Conservation (phyloP, 2,888 invertebrate genomes). For the Eumacrocentrus americanus region DNA sequence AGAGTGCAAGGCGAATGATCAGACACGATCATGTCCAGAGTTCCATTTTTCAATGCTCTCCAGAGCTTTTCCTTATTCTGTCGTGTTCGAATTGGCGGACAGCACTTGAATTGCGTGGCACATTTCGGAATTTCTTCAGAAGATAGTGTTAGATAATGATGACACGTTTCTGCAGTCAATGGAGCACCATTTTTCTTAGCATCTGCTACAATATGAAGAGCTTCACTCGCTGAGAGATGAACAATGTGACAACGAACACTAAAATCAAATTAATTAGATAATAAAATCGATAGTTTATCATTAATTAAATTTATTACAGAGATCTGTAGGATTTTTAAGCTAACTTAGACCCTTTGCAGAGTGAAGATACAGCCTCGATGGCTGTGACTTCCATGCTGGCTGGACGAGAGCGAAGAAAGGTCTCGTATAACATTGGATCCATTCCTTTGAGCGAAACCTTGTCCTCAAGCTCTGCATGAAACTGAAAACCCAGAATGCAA, state of each 20-base stretch:
- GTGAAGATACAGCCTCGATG: conserved; percentile 66
- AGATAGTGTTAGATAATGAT: conserved; percentile 72
- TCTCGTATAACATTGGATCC: conserved; percentile 68
- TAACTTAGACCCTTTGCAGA: conserved; percentile 68
- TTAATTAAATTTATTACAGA: neutral
- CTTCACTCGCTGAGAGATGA: conserved; percentile 71
- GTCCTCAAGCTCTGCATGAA: conserved; percentile 74
- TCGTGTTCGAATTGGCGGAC: conserved; percentile 72
- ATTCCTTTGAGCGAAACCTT: conserved; percentile 37
- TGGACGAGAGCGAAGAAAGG: conserved; percentile 71
- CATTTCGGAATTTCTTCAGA: conserved; percentile 70
- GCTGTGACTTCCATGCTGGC: conserved; percentile 73
- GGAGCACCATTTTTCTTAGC: conserved; percentile 65
- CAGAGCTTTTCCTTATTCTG: conserved; percentile 72
- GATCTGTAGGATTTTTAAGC: conserved; percentile 2
- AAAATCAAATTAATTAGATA: conserved; percentile 25
- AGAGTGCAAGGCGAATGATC: conserved; percentile 52
- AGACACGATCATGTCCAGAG: conserved; percentile 64
- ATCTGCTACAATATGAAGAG: conserved; percentile 66
- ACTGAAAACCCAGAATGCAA: too few relatives aligned
- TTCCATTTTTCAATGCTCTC: conserved; percentile 66
- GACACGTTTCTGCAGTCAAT: conserved; percentile 75
- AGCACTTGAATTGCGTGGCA: conserved; percentile 74
- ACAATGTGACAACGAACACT: conserved; percentile 73
- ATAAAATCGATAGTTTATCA: conserved; percentile 12